phyloP scores from a whole-genome alignment of 2,797 vertebrate genomes.

The Fundulus diaphanus region DNA sequence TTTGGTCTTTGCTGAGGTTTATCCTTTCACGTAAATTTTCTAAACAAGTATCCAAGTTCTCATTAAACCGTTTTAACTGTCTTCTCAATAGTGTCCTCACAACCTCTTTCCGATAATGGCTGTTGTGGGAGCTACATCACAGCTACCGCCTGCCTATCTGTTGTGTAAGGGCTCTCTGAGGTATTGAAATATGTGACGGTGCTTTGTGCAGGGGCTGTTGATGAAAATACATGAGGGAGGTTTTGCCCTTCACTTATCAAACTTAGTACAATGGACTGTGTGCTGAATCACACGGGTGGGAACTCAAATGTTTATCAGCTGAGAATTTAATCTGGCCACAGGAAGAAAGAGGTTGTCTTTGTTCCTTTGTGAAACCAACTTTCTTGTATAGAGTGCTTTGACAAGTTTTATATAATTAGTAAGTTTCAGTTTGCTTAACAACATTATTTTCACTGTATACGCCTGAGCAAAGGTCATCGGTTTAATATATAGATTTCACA shows the following conservation, averaged over 20 bases:
- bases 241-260: conserved; percentile 81
- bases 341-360: conserved; percentile 52
- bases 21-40: conserved; percentile 72
- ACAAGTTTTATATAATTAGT: conserved; percentile 15
- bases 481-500: conserved; percentile 9
- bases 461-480: not conserved
- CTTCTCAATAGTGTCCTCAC: conserved; percentile 66
- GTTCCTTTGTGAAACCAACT: conserved; percentile 38
- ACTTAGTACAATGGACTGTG: conserved; percentile 73
- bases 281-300: conserved; percentile 71
- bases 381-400: conserved; percentile 27
- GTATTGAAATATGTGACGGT: conserved; percentile 77
- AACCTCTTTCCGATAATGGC: conserved; percentile 75
- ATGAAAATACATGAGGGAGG: conserved; percentile 79
- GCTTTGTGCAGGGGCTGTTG: conserved; percentile 71
- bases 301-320: conserved; percentile 74
- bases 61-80: conserved; percentile 75
- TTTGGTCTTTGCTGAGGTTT: conserved; percentile 66
- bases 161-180: conserved; percentile 73
- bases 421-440: conserved; percentile 15
- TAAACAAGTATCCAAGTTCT: conserved; percentile 74
- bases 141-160: conserved; percentile 69
- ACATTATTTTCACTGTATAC: conserved; percentile 11
- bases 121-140: conserved; percentile 72
- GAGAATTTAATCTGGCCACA: conserved; percentile 65